Conservation (phyloP, 2,113 vertebrate species). For the Pogona vitticeps region DNA sequence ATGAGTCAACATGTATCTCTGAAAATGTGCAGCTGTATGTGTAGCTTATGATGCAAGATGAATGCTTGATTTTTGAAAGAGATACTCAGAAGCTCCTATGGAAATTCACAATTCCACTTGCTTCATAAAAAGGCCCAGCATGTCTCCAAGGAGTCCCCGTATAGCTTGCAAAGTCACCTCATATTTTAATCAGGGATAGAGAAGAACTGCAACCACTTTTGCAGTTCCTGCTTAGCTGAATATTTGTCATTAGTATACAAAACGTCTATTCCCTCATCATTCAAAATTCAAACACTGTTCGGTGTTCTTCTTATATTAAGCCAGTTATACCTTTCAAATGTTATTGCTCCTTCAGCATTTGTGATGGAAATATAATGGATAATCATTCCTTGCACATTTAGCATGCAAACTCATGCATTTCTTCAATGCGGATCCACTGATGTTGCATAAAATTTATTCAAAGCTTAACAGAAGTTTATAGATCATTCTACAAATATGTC, state of each 20-base stretch:
- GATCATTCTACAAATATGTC: slow-evolving; percentile 57
- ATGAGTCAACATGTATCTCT: not conserved
- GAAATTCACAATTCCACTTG: not conserved
- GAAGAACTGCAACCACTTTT: not conserved
- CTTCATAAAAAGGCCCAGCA: not conserved
- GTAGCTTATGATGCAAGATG: not conserved
- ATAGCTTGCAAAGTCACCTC: not conserved
- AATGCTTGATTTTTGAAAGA: not conserved
- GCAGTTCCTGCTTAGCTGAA: slow-evolving; percentile 1
- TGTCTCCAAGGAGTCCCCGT: not conserved
- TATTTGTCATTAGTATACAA: slow-evolving; percentile 40
- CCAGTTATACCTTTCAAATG: slow-evolving; percentile 50
- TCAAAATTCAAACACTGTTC: slow-evolving; percentile 55
- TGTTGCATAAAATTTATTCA: slow-evolving; percentile 45
- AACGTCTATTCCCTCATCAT: slow-evolving; percentile 35
- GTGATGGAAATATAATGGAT: slow-evolving; percentile 37
- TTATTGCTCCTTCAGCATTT: slow-evolving; percentile 24
- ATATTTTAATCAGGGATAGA: not conserved
- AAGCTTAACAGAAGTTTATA: slow-evolving; percentile 41
- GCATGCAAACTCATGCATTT: slow-evolving; percentile 24
- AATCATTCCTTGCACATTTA: slow-evolving; percentile 40
- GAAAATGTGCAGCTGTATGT: not conserved
- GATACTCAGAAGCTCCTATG: not conserved
- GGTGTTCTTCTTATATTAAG: slow-evolving; percentile 45
- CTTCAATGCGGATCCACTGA: not conserved